phyloP scores from a whole-genome alignment of 92 coral and sea anemone genomes.

The Blastomussa wellsi region DNA sequence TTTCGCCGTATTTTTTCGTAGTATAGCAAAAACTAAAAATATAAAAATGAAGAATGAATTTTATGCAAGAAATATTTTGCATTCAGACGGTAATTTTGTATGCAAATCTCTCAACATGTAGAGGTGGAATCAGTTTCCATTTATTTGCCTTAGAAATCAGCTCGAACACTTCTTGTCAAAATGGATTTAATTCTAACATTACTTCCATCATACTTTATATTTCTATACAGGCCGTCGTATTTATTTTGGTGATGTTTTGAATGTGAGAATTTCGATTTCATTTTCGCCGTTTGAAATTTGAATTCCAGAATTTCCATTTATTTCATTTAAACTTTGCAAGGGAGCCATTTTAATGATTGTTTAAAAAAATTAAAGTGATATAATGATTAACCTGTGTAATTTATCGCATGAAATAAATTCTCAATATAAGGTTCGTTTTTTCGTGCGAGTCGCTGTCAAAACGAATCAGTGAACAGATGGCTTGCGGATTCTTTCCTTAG shows the following conservation, averaged over 20 bases:
- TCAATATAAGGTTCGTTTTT: background rate
- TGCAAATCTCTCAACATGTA: background rate
- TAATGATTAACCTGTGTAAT: background rate
- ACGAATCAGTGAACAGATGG: constrained; percentile 10
- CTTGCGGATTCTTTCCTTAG: constrained; percentile 21
- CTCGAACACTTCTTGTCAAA: background rate
- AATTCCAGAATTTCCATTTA: background rate
- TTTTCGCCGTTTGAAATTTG: background rate
- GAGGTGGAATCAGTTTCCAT: background rate
- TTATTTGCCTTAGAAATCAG: constrained; percentile 2
- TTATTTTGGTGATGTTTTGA: background rate
- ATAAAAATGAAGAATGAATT: background rate
- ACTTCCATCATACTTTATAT: background rate
- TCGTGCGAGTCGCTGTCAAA: background rate
- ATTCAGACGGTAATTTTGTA: background rate
- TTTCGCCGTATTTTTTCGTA: background rate
- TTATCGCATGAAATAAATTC: background rate
- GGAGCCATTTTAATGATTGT: background rate
- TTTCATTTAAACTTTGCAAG: background rate
- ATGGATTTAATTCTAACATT: background rate
- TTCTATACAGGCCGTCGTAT: background rate
- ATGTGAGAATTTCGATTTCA: constrained; percentile 5
- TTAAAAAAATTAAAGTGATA: background rate
- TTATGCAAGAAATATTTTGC: background rate
- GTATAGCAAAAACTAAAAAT: background rate